phyloP scores from a whole-genome alignment of 2,797 vertebrate genomes.

The Manis crassicaudata region DNA sequence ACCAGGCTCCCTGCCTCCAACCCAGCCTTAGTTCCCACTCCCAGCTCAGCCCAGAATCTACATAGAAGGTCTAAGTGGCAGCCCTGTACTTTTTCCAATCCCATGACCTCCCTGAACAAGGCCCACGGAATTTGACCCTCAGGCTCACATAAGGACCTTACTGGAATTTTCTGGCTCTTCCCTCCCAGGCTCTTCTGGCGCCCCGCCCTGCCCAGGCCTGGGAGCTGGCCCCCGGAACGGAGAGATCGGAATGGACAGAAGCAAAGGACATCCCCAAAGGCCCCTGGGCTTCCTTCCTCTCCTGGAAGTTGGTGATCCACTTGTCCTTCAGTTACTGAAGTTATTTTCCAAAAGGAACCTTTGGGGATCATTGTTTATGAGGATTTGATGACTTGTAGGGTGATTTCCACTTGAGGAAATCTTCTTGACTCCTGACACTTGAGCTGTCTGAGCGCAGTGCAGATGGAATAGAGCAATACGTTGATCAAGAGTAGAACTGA shows the following conservation, averaged over 20 bases:
- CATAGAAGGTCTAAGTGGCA: too few species aligned
- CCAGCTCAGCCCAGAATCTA: background rate
- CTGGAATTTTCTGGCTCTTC: background rate
- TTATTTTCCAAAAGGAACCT: background rate
- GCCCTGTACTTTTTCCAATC: background rate
- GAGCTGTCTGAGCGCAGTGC: background rate
- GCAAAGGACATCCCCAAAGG: background rate
- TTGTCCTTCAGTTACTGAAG: background rate
- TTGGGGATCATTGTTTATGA: background rate
- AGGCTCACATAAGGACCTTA: accelerated
- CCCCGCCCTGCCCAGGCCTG: background rate
- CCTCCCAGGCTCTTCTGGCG: background rate
- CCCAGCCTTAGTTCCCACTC: background rate
- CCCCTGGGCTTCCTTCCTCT: background rate
- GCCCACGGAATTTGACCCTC: too few species aligned
- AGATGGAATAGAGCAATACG: background rate
- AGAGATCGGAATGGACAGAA: background rate
- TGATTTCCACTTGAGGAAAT: background rate
- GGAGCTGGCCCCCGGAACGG: background rate
- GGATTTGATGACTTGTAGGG: background rate
- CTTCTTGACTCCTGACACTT: background rate
- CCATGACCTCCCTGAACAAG: background rate
- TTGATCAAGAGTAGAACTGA: background rate
- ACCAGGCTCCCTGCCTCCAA: background rate
- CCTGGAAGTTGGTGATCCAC: accelerated